Conservation (phyloP, 2,888 invertebrate genomes). For the Mythimna loreyi region DNA sequence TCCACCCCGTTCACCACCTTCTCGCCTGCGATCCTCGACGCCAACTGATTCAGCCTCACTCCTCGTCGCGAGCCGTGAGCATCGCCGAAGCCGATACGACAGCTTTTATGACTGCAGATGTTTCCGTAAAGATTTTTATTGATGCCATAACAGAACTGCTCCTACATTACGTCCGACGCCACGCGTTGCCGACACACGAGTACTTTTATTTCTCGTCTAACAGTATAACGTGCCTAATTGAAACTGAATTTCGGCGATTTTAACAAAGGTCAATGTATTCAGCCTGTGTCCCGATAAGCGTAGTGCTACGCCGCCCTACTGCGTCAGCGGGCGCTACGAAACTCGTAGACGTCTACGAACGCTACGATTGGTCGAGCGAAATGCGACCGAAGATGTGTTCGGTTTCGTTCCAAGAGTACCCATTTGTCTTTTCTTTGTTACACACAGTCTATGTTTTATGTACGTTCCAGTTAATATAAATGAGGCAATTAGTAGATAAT, state of each 20-base stretch:
- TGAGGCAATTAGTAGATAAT: constrained; percentile 71
- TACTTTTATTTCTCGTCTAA: constrained; percentile 55
- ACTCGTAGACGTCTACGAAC: constrained; percentile 85
- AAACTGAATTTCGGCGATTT: constrained; percentile 75
- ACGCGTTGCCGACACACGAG: constrained; percentile 56
- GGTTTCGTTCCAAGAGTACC: constrained; percentile 66
- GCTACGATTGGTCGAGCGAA: constrained; percentile 78
- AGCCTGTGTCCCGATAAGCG: constrained; percentile 74
- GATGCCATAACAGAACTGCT: constrained; percentile 71
- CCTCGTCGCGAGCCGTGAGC: constrained; percentile 53
- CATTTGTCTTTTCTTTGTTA: constrained; percentile 76
- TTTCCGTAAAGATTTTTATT: constrained; percentile 65
- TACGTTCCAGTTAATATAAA: constrained; percentile 69
- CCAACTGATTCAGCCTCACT: constrained; percentile 60
- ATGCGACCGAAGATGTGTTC: constrained; percentile 71
- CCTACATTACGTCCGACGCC: constrained; percentile 56
- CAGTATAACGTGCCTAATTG: constrained; percentile 55
- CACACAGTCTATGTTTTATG: constrained; percentile 64
- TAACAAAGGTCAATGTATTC: constrained; percentile 79
- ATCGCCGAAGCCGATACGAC: constrained; percentile 58
- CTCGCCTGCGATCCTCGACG: constrained; percentile 59
- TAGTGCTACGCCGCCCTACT: constrained; percentile 84
- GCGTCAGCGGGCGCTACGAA: constrained; percentile 84
- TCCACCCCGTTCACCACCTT: constrained; percentile 66
- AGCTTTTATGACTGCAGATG: constrained; percentile 73